Percentiles rank a stretch among this genome's conserved stretches.
Evolutionary conservation across 2,113 vertebrate genomes (phyloP).

Genomic region (Siniperca chuatsi): DNA sequence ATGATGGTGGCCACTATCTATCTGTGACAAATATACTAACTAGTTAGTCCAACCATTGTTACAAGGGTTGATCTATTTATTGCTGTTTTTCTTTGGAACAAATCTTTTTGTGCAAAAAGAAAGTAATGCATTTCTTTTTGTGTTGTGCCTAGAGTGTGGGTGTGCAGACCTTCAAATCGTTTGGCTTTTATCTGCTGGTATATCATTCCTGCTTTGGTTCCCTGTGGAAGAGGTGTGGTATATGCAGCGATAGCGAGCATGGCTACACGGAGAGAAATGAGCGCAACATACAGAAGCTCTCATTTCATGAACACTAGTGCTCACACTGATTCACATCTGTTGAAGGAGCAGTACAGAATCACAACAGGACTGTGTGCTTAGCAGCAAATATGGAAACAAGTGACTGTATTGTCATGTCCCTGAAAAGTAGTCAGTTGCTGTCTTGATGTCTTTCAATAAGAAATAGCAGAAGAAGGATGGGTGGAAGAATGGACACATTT

Average conservation of each 20-base stretch:
- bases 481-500: neutral
- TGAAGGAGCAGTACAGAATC: neutral
- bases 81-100: neutral
- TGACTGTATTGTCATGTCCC: neutral
- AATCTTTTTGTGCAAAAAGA: neutral
- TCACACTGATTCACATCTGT: slow-evolving; percentile 7
- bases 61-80: neutral
- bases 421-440: neutral
- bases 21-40: no score
- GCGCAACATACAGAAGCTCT: neutral
- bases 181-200: neutral
- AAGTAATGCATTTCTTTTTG: neutral
- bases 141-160: neutral
- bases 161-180: neutral
- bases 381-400: neutral
- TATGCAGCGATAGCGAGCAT: neutral
- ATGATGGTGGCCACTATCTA: no score
- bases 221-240: neutral
- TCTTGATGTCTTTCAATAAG: neutral
- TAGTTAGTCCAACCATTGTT: neutral
- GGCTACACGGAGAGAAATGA: neutral
- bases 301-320: neutral
- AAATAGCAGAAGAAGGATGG: neutral
- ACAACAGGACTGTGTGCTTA: neutral
- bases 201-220: neutral